Conservation (phyloP, 2,888 invertebrate genomes). For the Dryobota labecula region DNA sequence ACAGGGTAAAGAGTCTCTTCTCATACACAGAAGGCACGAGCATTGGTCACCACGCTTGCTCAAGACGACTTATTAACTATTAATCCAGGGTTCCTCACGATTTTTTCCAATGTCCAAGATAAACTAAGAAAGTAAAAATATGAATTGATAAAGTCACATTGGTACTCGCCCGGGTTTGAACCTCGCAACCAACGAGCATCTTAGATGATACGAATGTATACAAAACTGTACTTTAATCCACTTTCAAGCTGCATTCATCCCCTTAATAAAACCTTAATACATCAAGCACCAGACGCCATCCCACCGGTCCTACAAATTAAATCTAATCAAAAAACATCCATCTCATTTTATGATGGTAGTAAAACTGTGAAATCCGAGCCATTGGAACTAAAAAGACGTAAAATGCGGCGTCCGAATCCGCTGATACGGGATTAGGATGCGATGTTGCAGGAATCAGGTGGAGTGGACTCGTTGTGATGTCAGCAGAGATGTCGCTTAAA, state of each 20-base stretch:
- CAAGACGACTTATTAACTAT: not conserved
- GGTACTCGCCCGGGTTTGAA: not conserved
- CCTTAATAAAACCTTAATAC: constrained; percentile 46
- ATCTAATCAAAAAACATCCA: constrained; percentile 69
- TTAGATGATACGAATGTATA: not conserved
- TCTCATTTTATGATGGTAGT: constrained; percentile 64
- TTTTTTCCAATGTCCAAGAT: not conserved
- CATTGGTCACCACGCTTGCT: not conserved
- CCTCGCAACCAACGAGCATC: not conserved
- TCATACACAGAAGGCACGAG: not conserved
- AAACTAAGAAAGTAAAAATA: not conserved
- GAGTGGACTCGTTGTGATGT: constrained; percentile 13
- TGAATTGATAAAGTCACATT: not conserved
- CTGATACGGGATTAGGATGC: constrained; percentile 57
- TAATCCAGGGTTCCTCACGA: not conserved
- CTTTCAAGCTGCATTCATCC: constrained; percentile 2
- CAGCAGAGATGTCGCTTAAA: constrained; percentile 4
- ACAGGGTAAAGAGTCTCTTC: too few relatives aligned
- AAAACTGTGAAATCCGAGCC: constrained; percentile 65
- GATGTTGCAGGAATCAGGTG: constrained; percentile 42
- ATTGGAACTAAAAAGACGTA: constrained; percentile 62
- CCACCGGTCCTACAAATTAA: constrained; percentile 64
- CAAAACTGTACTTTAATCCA: not conserved
- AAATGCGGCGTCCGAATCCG: constrained; percentile 59
- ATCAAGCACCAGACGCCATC: constrained; percentile 46